Evolutionary conservation across 2,888 invertebrate genomes (phyloP), one percentile per base, ranked within the genome.

Genomic region (Acleris sparsana): DNA sequence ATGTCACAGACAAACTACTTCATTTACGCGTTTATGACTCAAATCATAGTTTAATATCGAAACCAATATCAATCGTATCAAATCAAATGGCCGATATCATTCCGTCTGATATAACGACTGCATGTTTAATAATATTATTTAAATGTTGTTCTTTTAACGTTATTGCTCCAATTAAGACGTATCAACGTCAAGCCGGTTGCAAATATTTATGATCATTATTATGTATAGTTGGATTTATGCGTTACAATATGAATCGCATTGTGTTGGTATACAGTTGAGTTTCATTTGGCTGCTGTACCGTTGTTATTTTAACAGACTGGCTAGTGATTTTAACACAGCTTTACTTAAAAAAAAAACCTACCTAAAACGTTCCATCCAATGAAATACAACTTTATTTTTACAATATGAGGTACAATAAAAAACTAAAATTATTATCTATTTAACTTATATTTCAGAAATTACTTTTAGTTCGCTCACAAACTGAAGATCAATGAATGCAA

Each of bases 151-250:
- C 64, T 57, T 57, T 60, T 56, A 56, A 53, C 56, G 57, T 61
- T 53, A 51, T 53, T 61, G 64, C 44, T n/a, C 61, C 65, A 68
- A 68, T 68, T 68, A 68, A 68, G 68, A 63, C 62, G 29, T 68
- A 64, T 68, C 68, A 65, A 55, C 49, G 68, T 66, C 66, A 57
- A 66, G 57, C 66, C 56, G 62, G 66, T 66, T 25, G 66, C 66
- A 29, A 65, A 65, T 65, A 61, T 65, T 65, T 61, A 61, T 65
- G 44, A 65, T 56, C 51, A 60, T 65, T 65, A 61, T 18, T 49
- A 44, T 48, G 49, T 18, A 13, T 51, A 60, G 46, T 46, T 22
- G 1, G 9, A 20, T 13, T 17, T 48, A 11, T 1, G 4, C 9
- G 13, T n/a, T 11, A 18, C 25, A 62, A 25, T 52, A 52, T 66